Base-by-base conservation (phyloP, 2,113 vertebrate species). In the Sturnus vulgaris region DNA sequence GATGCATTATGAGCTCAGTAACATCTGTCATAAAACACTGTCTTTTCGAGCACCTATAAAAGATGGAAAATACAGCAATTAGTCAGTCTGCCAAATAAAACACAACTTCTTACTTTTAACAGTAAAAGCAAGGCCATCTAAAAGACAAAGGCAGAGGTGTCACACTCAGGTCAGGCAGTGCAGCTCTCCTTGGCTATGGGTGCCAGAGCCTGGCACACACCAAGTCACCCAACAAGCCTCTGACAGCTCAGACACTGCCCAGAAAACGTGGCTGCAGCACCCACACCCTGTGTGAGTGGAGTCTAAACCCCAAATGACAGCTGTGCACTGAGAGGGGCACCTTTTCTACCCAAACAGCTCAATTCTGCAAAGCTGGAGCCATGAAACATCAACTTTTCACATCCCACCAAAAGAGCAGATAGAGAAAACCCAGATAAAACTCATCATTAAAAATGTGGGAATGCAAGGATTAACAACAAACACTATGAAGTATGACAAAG, bases 161-260 rank as follows among this genome's bases (percentile, higher is more conserved):
- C 6, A 9, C 59, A 5, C 37, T 9, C 11, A 5, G 0, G 0
- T 31, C 7, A n/a, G 52, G 23, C 42, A 61, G 4, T 17, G 50
- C 76, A 78, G n/a, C 24, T 37, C 90, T 50, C 65, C 65, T 31
- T 28, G 56, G 68, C 56, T 33, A 0, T 3, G 6, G 42, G 60
- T 31, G 72, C 42, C 72, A 68, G 59, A 73, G 5, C 5, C 0
- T 2, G 7, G 19, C 86, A 63, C 4, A 1, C 3, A 57, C 59
- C 46, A 15, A 92, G 19, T 10, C 88, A 73, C 46, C 59, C 46
- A 86, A 20, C 6, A 25, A 83, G 15, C 47, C 31, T 18, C 28
- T 46, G 46, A 10, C 3, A 49, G 56, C 73, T 59, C 52, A 79
- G 40, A 66, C 23, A 13, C 65, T 3, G 22, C 4, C 37, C 82